These are phyloP conservation scores for Ellobium chinense DNA, from an alignment of 2,888 invertebrate genomes.

Conservation along the genomic window DNA sequence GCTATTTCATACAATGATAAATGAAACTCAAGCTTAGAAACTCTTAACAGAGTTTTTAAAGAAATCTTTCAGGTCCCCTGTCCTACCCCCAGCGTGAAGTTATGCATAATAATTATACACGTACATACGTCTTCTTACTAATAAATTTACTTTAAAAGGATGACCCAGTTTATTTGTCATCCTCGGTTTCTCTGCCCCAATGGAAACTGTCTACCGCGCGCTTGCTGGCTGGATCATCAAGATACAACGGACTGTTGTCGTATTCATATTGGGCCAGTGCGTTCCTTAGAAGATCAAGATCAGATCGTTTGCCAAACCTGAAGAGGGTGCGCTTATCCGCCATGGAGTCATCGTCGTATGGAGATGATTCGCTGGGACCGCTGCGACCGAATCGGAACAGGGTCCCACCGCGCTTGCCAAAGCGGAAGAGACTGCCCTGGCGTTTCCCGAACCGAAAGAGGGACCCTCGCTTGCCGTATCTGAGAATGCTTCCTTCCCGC, in stretches of 20 bases:
- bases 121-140: not conserved
- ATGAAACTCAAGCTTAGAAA: no score
- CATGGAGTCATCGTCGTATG: not conserved
- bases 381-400: conserved; percentile 60
- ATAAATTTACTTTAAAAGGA: not conserved
- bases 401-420: conserved; percentile 58
- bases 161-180: conserved; percentile 10
- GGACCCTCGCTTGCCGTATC: conserved; percentile 59
- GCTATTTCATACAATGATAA: no score
- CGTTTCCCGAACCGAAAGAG: conserved; percentile 64
- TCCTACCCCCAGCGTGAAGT: no score
- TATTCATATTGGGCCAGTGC: conserved; percentile 32
- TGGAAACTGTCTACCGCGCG: conserved; percentile 44
- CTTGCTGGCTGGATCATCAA: conserved; percentile 23
- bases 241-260: not conserved
- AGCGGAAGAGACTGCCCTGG: conserved; percentile 56
- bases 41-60: not conserved
- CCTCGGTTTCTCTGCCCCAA: conserved; percentile 47
- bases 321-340: conserved; percentile 44
- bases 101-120: not conserved
- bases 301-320: conserved; percentile 53
- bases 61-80: no score
- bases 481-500: conserved; percentile 53
- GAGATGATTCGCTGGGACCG: conserved; percentile 39
- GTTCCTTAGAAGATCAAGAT: conserved; percentile 35